Base-by-base conservation (phyloP, 2,113 vertebrate genomes). In the Corythaixoides concolor region DNA sequence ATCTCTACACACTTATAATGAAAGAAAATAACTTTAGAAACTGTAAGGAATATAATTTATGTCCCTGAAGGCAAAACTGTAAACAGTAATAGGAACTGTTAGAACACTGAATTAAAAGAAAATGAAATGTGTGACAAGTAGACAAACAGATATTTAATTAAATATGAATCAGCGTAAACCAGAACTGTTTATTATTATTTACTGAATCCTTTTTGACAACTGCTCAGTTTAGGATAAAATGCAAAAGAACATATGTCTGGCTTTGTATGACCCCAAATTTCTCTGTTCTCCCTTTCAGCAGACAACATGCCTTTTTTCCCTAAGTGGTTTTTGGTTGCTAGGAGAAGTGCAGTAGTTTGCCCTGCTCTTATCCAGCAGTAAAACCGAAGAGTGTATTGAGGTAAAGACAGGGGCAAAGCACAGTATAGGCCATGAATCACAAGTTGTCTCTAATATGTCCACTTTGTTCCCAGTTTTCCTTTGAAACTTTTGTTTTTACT, bases 381-480 rank as follows among this genome's bases (percentile, higher is more conserved):
- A 98, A 99, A 98, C 98, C 97, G 97, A 99, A 97, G 94, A 97
- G 97, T 93, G 97, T 96, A 98, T 98, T 98, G 97, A 98, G 96
- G 91, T 95, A 97, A 96, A 97, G 90, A 96, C 86, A 80, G 88
- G 95, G 96, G 96, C 94, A 97, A 97, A 94, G 94, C 98, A 96
- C 97, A 96, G 96, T 30, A 84, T 93, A 97, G 97, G 97, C 98
- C 95, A 97, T 98, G 98, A 98, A 98, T 99, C 99, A 98, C 97
- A 95, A 96, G 97, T 98, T 98, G 96, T 97, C 97, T 98, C 94
- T 96, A 97, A 85, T 97, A 94, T 87, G 72, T 97, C 96, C 85
- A 98, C 96, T 98, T 97, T 97, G 96, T 97, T 97, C 87, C 89
- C 83, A 76, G 81, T 97, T 97, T 86, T 95, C 92, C 89, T 97